A percentile compares a stretch with the other conserved stretches of the same genome.
Evolutionary conservation across 2,113 vertebrate genomes (phyloP).

Genomic region (Cynocephalus volans): DNA sequence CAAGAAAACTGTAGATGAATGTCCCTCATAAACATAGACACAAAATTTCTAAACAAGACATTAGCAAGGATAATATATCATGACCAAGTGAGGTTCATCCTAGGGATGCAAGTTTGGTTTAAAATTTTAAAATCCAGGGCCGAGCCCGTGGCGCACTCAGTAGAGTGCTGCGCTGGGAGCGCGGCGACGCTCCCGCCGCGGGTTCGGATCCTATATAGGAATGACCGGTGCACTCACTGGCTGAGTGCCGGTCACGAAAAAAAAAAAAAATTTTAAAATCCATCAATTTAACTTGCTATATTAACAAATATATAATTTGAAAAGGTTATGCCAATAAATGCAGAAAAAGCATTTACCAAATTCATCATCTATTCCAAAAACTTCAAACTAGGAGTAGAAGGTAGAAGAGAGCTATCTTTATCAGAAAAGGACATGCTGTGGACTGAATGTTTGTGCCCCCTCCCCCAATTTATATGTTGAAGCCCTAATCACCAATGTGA

Average conservation of each 20-base stretch:
- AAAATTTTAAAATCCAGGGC: slow-evolving; percentile 1
- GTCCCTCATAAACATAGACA: not conserved
- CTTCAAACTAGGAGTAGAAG: not conserved
- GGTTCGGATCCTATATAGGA: no score
- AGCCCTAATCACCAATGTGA: not conserved
- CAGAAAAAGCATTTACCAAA: not conserved
- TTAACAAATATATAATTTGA: not conserved
- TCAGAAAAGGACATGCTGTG: not conserved
- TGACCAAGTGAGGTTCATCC: not conserved
- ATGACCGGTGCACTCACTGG: no score
- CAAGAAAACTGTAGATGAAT: not conserved
- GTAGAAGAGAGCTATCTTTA: not conserved
- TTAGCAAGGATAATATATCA: not conserved
- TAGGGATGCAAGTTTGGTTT: not conserved
- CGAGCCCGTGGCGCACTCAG: no score
- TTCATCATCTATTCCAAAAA: not conserved
- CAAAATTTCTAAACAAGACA: not conserved
- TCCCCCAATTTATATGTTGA: not conserved
- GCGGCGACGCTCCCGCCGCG: no score
- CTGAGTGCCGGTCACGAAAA: no score
- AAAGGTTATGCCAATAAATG: not conserved
- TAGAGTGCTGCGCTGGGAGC: no score
- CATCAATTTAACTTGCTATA: not conserved
- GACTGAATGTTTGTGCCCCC: not conserved
- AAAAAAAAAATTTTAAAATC: slow-evolving; percentile 19